Evolutionary conservation across 1,140 invertebrate genomes (phyloP), one percentile per base, ranked within the genome.

Genomic region (Heliconius melpomene): DNA sequence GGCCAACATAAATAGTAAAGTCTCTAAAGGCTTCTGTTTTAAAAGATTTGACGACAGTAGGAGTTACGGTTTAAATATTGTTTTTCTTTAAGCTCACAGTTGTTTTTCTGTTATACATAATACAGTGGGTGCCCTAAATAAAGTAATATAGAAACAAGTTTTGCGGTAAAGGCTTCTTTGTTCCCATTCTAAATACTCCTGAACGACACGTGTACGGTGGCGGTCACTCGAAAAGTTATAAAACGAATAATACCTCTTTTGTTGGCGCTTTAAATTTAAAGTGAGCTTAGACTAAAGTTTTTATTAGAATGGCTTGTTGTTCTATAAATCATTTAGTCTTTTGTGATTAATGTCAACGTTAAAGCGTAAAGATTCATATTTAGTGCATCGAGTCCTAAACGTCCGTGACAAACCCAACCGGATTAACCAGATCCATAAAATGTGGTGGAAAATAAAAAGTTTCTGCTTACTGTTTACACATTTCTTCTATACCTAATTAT

Each of bases 291-390:
- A 87, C 85, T 86, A 89, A 89, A 90, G 87, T 84, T 78, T 79
- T 85, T 82, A 88, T 87, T 85, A 85, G 85, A 89, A 83, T 81
- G 82, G 78, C 80, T 80, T 89, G 88, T 89, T 88, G 85, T 85
- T 82, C 60, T 81, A 90, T 94, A 94, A 93, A 94, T 94, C 92
- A 93, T 82, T 72, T 78, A 82, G 83, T 88, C 88, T 93, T 94
- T 94, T 93, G 91, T 94, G 90, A 93, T 94, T 93, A 94, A 93
- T 91, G 93, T 93, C 92, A 93, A 87, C 83, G 87, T 90, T 86
- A 91, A 88, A 90, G 86, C 87, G 86, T 93, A 92, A 91, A 94
- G 87, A 90, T 89, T 92, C 90, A 90, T 93, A 94, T 94, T 93
- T 91, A 92, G 93, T 93, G 88, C 89, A 88, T 85, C 81, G 83